phyloP scores from a whole-genome alignment of 2,113 vertebrate genomes.

The Lathamus discolor region DNA sequence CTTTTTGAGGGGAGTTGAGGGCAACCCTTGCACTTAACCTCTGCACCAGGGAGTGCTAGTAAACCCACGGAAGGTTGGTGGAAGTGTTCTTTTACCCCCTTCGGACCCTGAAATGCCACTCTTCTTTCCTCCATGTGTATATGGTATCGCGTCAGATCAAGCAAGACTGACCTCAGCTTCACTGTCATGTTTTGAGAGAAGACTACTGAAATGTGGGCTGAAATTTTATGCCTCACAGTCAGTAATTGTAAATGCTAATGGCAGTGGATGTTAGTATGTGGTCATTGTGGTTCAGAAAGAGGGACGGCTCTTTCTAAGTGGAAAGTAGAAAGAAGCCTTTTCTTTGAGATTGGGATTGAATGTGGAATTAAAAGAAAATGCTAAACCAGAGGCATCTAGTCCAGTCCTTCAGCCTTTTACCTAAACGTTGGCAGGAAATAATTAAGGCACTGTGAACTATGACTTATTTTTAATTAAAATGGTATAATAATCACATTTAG shows the following conservation, averaged over 20 bases:
- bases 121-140: not conserved
- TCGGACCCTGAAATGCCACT: not conserved
- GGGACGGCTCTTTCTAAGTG: not conserved
- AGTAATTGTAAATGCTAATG: constrained; percentile 7
- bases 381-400: not conserved
- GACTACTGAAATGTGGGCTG: not conserved
- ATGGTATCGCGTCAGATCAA: not conserved
- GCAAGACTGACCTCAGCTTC: not conserved
- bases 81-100: not conserved
- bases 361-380: not conserved
- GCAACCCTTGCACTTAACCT: not conserved
- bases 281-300: not conserved
- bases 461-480: not conserved
- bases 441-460: not conserved
- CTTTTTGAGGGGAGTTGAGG: not conserved
- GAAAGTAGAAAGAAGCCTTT: not conserved
- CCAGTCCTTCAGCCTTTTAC: not conserved
- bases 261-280: not conserved
- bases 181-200: not conserved
- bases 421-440: not conserved
- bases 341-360: not conserved
- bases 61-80: not conserved
- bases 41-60: not conserved
- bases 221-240: constrained; percentile 2
- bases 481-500: not conserved